These are phyloP conservation scores for Latrodectus hesperus DNA, from an alignment of 2,888 invertebrate species.

Conservation along the genomic window DNA sequence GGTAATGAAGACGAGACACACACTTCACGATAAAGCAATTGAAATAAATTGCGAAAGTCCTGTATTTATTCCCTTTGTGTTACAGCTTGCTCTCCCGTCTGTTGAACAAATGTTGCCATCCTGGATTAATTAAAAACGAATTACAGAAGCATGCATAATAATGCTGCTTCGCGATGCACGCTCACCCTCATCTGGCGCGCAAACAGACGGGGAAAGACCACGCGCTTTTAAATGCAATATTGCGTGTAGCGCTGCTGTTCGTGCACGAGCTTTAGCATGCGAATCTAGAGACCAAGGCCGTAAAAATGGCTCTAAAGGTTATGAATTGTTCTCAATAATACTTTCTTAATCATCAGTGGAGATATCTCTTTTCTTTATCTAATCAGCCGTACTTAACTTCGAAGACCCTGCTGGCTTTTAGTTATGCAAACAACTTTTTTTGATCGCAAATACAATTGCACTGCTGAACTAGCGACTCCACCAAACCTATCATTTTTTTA, in stretches of 20 bases:
- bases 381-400: not conserved
- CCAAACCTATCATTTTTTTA: too few relatives aligned
- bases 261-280: constrained; percentile 5
- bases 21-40: too few relatives aligned
- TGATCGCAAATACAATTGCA: not conserved
- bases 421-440: not conserved
- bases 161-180: not conserved
- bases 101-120: not conserved
- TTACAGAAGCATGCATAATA: constrained; percentile 16
- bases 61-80: too few relatives aligned
- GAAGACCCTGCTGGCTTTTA: not conserved
- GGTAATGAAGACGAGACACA: too few relatives aligned
- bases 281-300: not conserved
- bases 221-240: not conserved
- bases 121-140: constrained; percentile 28
- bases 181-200: not conserved
- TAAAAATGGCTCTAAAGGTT: constrained; percentile 1
- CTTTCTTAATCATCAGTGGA: not conserved
- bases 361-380: not conserved
- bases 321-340: not conserved
- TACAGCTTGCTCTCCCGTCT: not conserved
- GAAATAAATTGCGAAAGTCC: too few relatives aligned
- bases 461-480: not conserved
- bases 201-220: not conserved
- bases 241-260: not conserved